Conservation (phyloP, 2,888 invertebrate species). For the Amphipoea lucens region DNA sequence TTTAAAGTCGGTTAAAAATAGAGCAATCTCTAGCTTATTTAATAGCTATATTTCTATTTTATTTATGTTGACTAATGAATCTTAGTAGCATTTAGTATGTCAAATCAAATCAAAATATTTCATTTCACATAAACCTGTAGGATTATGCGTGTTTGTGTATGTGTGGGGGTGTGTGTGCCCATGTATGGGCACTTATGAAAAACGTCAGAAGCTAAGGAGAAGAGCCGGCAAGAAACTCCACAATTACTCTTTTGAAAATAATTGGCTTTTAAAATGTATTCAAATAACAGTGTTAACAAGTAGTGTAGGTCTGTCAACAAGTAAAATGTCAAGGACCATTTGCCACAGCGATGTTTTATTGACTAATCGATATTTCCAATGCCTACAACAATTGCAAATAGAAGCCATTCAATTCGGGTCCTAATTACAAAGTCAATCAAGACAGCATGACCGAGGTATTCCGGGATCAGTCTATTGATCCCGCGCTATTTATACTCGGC, state of each 20-base stretch:
- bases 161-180: too few species aligned
- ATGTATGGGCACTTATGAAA: background rate
- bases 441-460: slow-evolving; percentile 39
- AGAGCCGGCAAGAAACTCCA: background rate
- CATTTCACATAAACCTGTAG: too few species aligned
- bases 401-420: slow-evolving; percentile 5
- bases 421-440: slow-evolving; percentile 48
- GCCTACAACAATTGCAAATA: slow-evolving; percentile 20
- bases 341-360: background rate
- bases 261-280: too few species aligned
- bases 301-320: background rate
- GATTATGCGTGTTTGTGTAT: too few species aligned
- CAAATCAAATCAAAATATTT: too few species aligned
- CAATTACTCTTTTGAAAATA: background rate
- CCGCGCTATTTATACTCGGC: slow-evolving; percentile 30
- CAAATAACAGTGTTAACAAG: background rate
- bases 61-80: background rate
- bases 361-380: background rate
- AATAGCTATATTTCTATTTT: background rate
- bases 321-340: background rate
- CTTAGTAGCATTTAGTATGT: background rate
- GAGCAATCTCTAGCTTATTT: background rate
- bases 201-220: background rate
- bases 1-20: too few species aligned
- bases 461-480: slow-evolving; percentile 41